These are phyloP conservation scores for Crocidura indochinensis DNA, from an alignment of 2,797 vertebrate species.

Conservation along the genomic window DNA sequence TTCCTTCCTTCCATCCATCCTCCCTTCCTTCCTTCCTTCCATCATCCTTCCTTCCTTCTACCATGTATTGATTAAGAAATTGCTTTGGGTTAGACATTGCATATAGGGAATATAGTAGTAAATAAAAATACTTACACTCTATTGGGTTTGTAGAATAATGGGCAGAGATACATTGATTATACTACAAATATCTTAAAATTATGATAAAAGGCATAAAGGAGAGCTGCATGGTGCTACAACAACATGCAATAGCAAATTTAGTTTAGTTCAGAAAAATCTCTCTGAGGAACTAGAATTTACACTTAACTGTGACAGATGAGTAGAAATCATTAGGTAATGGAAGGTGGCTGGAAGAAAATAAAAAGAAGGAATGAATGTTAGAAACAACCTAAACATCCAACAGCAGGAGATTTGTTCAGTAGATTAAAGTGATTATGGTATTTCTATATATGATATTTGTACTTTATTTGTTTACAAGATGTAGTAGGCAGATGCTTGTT, in stretches of 20 bases:
- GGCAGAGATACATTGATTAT: not conserved
- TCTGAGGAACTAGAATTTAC: constrained; percentile 4
- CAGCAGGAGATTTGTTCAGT: not conserved
- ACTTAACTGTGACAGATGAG: not conserved
- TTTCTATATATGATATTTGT: not conserved
- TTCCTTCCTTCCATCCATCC: not conserved
- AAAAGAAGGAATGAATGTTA: not conserved
- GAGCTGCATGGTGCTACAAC: not conserved
- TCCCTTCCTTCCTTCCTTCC: not conserved
- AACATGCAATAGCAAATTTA: not conserved
- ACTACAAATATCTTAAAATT: constrained; percentile 15
- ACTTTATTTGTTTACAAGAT: not conserved
- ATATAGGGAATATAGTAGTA: not conserved
- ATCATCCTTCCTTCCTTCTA: not conserved
- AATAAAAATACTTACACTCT: not conserved
- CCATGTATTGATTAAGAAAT: constrained; percentile 1
- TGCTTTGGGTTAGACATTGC: not conserved
- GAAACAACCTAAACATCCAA: not conserved
- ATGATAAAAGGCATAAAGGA: not conserved
- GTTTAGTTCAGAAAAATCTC: not conserved
- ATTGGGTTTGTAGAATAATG: not conserved
- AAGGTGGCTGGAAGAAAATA: not conserved
- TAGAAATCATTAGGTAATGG: constrained; percentile 7
- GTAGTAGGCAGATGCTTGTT: not conserved
- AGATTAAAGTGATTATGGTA: not conserved